phyloP scores from a whole-genome alignment of 2,113 vertebrate genomes.

The Triplophysa dalaica region DNA sequence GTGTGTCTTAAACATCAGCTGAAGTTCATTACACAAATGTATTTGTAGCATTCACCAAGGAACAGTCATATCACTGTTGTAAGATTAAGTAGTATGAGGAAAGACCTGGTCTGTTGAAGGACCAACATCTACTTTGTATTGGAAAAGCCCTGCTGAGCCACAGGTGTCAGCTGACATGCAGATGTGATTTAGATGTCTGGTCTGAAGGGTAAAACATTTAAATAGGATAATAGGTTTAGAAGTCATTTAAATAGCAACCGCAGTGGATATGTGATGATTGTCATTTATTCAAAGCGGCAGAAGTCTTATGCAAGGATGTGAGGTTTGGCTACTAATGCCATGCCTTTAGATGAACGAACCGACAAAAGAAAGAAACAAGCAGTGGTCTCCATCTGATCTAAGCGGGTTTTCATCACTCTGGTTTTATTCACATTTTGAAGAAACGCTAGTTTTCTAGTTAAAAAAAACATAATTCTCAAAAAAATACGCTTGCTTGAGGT shows the following conservation, averaged over 20 bases:
- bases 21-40: slow-evolving; percentile 48
- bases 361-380: not conserved
- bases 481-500: too few relatives aligned
- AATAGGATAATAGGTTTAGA: not conserved
- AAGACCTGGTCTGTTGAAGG: not conserved
- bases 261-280: not conserved
- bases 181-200: not conserved
- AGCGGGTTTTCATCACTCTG: too few relatives aligned
- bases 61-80: slow-evolving; percentile 30
- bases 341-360: not conserved
- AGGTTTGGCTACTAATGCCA: not conserved
- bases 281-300: not conserved
- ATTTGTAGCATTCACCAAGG: slow-evolving; percentile 45
- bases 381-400: not conserved
- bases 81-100: not conserved
- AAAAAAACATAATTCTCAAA: too few relatives aligned
- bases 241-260: not conserved
- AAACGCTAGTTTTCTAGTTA: too few relatives aligned
- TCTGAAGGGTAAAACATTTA: not conserved
- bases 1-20: slow-evolving; percentile 58
- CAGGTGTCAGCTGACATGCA: not conserved
- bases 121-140: not conserved
- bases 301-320: not conserved
- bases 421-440: too few relatives aligned
- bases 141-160: not conserved